phyloP scores from a whole-genome alignment of 2,113 vertebrate genomes.

The Mus pahari region DNA sequence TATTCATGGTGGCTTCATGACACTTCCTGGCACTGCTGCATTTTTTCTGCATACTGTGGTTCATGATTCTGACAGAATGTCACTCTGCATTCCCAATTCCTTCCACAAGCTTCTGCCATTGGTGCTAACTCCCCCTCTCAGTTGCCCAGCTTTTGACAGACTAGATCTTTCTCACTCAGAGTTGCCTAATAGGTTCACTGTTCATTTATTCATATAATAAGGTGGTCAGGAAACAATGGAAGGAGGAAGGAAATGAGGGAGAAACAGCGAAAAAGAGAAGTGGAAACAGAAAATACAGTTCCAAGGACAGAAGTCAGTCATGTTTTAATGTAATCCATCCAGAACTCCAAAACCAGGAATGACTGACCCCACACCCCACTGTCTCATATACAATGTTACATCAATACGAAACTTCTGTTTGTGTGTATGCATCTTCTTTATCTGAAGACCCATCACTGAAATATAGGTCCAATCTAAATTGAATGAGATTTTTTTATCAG shows the following conservation, averaged over 20 bases:
- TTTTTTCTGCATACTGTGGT: fast-evolving
- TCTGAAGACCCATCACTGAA: not conserved
- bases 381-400: not conserved
- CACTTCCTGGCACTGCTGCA: not conserved
- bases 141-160: not conserved
- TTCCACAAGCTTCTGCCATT: no score
- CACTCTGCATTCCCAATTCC: fast-evolving
- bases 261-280: not conserved
- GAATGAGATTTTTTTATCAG: not conserved
- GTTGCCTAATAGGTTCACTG: not conserved
- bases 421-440: not conserved
- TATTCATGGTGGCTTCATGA: fast-evolving
- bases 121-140: not conserved
- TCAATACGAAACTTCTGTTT: not conserved
- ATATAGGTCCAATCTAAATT: not conserved
- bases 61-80: not conserved
- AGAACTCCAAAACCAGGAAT: not conserved
- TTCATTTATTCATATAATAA: not conserved
- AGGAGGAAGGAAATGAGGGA: not conserved
- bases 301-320: not conserved
- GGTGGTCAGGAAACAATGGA: not conserved
- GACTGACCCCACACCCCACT: not conserved
- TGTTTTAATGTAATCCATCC: not conserved
- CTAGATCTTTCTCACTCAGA: not conserved
- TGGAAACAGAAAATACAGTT: not conserved